Percentiles rank a stretch among this genome's conserved stretches.
Evolutionary conservation across 2,797 vertebrate genomes (phyloP).

Genomic region (Crax fasciolata): DNA sequence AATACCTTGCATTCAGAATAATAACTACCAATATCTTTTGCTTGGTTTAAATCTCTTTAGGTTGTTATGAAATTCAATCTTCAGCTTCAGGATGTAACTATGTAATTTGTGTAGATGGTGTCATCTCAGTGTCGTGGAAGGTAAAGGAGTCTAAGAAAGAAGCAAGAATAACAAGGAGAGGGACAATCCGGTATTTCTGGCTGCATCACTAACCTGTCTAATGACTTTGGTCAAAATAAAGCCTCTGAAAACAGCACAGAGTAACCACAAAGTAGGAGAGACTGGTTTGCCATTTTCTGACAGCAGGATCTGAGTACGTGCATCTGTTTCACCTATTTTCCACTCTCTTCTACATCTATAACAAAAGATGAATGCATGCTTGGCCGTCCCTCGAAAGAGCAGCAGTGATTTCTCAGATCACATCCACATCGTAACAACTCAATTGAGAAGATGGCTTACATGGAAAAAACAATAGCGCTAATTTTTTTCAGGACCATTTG

Average conservation of each 20-base stretch:
- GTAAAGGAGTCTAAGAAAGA: neutral
- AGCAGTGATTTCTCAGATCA: neutral
- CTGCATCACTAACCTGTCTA: neutral
- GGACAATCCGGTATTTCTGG: neutral
- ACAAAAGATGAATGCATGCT: neutral
- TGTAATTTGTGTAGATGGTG: conserved; percentile 32
- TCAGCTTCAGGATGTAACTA: neutral
- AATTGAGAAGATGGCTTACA: neutral
- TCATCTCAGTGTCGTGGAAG: conserved; percentile 1
- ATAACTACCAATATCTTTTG: conserved; percentile 2
- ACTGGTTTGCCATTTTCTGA: neutral
- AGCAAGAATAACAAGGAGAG: neutral
- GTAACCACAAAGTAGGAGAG: neutral
- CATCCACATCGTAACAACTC: neutral
- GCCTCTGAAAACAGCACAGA: neutral
- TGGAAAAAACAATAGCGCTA: neutral
- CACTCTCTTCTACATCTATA: neutral
- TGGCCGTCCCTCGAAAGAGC: neutral
- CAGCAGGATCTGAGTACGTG: neutral
- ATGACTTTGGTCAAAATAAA: neutral
- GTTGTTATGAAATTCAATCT: neutral
- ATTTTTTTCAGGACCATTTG: neutral
- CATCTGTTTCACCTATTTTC: neutral
- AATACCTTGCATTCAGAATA: neutral
- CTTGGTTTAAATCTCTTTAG: conserved; percentile 21